These are phyloP conservation scores for Cygnus buccinator DNA, from an alignment of 2,113 vertebrate genomes.

Conservation along the genomic window DNA sequence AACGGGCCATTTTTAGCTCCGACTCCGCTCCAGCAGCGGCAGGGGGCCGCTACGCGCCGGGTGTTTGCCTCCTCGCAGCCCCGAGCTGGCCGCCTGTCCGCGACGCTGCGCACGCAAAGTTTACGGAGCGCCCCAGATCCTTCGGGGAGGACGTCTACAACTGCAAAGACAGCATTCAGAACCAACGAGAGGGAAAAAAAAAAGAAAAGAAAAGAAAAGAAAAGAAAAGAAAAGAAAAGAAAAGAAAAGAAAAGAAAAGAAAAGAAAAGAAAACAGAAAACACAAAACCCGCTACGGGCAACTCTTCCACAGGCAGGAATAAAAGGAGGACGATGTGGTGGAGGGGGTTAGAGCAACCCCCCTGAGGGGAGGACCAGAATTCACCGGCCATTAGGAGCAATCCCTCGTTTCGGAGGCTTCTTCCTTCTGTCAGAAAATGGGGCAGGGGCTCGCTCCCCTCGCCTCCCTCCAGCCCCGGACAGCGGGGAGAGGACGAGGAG, in stretches of 20 bases:
- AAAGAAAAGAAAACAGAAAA: no score
- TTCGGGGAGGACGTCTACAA: background rate
- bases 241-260: no score
- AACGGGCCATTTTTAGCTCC: background rate
- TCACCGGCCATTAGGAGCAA: conserved; percentile 25
- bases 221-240: no score
- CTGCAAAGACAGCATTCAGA: conserved; percentile 21
- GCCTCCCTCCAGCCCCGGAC: no score
- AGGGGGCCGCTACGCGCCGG: background rate
- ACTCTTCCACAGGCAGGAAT: background rate
- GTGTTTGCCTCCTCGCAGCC: conserved; percentile 41
- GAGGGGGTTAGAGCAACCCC: background rate
- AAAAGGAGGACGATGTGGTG: background rate
- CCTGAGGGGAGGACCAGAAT: background rate
- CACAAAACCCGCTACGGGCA: background rate
- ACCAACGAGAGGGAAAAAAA: background rate
- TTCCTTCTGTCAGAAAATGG: conserved; percentile 43
- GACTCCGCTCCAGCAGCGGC: background rate
- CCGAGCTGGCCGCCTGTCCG: background rate
- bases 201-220: background rate
- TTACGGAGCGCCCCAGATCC: background rate
- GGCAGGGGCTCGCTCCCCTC: background rate
- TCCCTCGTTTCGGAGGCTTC: background rate
- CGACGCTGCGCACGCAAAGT: background rate
- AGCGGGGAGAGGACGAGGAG: background rate